phyloP scores from a whole-genome alignment of 2,888 invertebrate species.

The Stenichneumon culpator region DNA sequence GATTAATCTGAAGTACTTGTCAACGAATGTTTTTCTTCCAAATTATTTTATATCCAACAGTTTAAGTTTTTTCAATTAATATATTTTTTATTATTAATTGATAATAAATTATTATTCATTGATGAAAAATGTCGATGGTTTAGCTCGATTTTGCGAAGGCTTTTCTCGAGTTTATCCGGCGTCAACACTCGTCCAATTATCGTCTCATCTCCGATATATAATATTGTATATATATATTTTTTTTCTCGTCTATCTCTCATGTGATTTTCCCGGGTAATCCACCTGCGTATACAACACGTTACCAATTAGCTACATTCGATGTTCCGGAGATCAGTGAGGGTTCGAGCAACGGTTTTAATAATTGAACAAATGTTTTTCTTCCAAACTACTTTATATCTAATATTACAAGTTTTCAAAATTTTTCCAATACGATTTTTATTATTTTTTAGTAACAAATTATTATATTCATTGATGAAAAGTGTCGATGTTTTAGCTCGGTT shows the following conservation, averaged over 20 bases:
- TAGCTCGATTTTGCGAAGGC: no score
- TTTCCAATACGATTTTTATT: not conserved
- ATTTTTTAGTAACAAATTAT: not conserved
- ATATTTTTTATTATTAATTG: not conserved
- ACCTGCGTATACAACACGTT: no score
- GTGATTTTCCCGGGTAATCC: no score
- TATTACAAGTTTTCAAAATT: not conserved
- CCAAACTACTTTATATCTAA: not conserved
- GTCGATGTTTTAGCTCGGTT: no score
- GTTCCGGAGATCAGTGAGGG: no score
- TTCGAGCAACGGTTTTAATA: no score
- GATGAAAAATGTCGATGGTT: not conserved
- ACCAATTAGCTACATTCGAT: no score
- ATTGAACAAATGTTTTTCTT: no score
- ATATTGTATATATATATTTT: not conserved
- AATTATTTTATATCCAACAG: not conserved
- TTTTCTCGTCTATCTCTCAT: not conserved
- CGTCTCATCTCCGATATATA: not conserved
- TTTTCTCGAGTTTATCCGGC: not conserved
- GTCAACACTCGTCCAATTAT: not conserved
- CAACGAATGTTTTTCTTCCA: not conserved
- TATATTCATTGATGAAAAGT: no score
- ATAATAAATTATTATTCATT: not conserved
- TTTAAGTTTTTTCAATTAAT: not conserved
- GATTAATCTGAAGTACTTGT: conserved; percentile 4